Base-by-base conservation (phyloP, 2,113 vertebrate species). In the Struthidea cinerea region DNA sequence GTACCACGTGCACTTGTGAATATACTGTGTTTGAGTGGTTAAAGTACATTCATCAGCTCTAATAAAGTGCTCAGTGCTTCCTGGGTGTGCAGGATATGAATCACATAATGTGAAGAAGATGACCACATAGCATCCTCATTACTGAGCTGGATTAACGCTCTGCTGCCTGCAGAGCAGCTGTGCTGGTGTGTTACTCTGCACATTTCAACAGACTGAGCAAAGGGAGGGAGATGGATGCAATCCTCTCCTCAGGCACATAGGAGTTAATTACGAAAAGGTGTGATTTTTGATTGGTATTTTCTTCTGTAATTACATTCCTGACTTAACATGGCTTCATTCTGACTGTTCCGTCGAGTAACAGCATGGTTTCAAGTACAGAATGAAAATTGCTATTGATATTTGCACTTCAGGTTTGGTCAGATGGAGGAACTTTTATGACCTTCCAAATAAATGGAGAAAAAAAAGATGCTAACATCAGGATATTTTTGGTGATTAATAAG, bases 71-170 rank as follows among this genome's bases (percentile, higher is more conserved):
- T 92, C 61, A 16, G 68, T 41, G 74, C 88, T 96, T 93, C 96
- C 93, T 95, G 90, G 52, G 75, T 65, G 57, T 46, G 53, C 86
- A 95, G 92, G 95, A 94, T 88, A 92, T 93, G 92, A 92, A 87
- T 90, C 92, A 78, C 76, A 57, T 92, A 94, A 94, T 89, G 80
- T 60, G 90, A 90, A 88, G 93, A 91, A 95, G 94, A 92, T 82
- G 92, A 96, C 78, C 93, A 76, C 71, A 84, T 44, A 90, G 90
- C 69, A 90, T 74, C 92, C 47, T 80, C 85, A 81, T 92, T 90
- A 83, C 65, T 69, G 68, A 65, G 35, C 70, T 33, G 20, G 39
- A 57, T 46, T 27, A 61, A 67, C 0, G 3, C 55, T 81, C 46
- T 81, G 89, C 78, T 89, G 90, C 92, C 92, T 90, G 88, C 11